These are phyloP conservation scores for Epizoanthus fatuus DNA, from an alignment of 92 coral and sea anemone genomes.

Conservation along the genomic window DNA sequence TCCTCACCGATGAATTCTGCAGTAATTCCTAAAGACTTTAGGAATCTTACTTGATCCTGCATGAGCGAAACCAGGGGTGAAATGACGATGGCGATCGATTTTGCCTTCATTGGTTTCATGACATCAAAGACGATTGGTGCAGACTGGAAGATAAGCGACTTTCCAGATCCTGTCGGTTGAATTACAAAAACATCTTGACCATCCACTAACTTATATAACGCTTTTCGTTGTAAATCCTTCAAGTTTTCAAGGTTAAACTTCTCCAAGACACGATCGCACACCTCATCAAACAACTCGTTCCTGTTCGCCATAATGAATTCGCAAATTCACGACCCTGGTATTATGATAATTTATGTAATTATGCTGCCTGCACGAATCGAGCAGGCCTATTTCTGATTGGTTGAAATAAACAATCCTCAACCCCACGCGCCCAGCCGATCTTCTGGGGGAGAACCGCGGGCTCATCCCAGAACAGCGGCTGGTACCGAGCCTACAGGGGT, in stretches of 20 bases:
- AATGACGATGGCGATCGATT: constrained; percentile 39
- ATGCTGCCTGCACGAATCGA: no score
- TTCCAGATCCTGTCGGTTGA: constrained; percentile 37
- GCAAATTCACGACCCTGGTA: no score
- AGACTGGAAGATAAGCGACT: constrained; percentile 47
- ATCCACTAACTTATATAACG: not conserved
- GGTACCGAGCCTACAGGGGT: no score
- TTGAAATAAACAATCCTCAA: no score
- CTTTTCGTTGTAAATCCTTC: not conserved
- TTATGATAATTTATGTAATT: no score
- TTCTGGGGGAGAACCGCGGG: no score
- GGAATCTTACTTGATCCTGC: constrained; percentile 51
- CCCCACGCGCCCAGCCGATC: no score
- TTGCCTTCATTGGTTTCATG: constrained; percentile 43
- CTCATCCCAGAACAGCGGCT: no score
- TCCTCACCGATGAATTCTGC: constrained; percentile 57
- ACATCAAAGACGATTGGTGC: constrained; percentile 41
- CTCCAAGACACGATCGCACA: not conserved
- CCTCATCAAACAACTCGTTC: not conserved
- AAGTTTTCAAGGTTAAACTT: not conserved
- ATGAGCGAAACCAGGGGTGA: constrained; percentile 54
- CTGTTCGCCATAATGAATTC: no score
- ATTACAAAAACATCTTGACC: not conserved
- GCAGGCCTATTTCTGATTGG: no score
- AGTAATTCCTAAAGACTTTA: constrained; percentile 39